Evolutionary conservation across 2,113 vertebrate species (phyloP).

Genomic region (Archocentrus centrarchus): DNA sequence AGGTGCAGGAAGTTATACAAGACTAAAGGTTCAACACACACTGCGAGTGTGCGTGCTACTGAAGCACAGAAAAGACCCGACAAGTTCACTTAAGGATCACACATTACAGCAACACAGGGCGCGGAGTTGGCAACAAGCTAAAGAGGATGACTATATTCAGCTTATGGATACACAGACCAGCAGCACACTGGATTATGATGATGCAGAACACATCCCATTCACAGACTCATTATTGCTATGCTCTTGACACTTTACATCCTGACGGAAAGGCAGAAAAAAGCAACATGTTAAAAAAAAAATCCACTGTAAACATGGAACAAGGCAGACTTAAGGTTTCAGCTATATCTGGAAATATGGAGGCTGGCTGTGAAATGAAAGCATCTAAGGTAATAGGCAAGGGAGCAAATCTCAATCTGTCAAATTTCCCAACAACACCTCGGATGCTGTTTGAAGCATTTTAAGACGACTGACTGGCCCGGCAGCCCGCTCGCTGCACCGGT

Average conservation of each 20-base stretch:
- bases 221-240: slow-evolving; percentile 48
- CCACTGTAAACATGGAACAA: slow-evolving; percentile 53
- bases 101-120: slow-evolving; percentile 19
- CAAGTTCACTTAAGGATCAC: slow-evolving; percentile 36
- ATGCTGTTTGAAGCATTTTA: slow-evolving; percentile 10
- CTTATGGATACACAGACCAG: slow-evolving; percentile 18
- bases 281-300: background rate
- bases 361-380: slow-evolving; percentile 40
- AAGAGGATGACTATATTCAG: background rate
- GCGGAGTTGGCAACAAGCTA: slow-evolving; percentile 34
- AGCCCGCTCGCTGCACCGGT: background rate
- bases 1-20: slow-evolving; percentile 14
- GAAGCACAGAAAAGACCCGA: slow-evolving; percentile 27
- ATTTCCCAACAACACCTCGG: background rate
- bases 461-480: slow-evolving; percentile 3
- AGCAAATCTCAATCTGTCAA: background rate
- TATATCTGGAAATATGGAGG: background rate
- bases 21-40: slow-evolving; percentile 21
- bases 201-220: background rate
- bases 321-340: slow-evolving; percentile 48
- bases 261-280: slow-evolving; percentile 21
- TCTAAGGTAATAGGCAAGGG: slow-evolving; percentile 17
- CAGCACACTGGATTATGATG: background rate
- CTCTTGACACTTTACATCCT: slow-evolving; percentile 39
- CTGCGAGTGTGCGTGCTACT: slow-evolving; percentile 26